Conservation (phyloP, 1,140 invertebrate genomes). For the Octopus sinensis region DNA sequence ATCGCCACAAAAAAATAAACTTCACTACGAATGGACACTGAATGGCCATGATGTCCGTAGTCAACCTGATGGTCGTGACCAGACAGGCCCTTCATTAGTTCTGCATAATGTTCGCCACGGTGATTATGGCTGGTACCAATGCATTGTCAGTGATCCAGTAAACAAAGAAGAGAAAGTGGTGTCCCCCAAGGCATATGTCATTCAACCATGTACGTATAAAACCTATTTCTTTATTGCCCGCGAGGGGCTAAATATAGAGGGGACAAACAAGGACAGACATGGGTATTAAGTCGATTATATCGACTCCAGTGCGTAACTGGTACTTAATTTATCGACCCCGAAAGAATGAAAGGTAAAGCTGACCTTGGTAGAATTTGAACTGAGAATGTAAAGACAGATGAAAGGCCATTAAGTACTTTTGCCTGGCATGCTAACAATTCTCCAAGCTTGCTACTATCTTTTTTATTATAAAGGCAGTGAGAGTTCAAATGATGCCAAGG, state of each 20-base stretch:
- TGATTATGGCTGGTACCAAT: not conserved
- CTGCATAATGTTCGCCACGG: not conserved
- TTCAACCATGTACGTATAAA: not conserved
- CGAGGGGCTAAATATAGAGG: not conserved
- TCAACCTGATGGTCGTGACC: not conserved
- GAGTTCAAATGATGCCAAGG: no score
- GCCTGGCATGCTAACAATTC: no score
- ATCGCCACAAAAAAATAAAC: not conserved
- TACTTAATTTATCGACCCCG: no score
- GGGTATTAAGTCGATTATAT: no score
- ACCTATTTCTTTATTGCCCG: not conserved
- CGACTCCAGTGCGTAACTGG: no score
- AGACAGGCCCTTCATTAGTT: not conserved
- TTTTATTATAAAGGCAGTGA: no score
- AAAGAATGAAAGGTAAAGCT: no score
- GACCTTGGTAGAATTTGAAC: no score
- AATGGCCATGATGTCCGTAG: not conserved
- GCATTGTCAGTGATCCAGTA: not conserved
- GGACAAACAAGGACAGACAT: no score
- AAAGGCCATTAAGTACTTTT: no score
- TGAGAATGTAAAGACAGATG: no score
- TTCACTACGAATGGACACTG: not conserved
- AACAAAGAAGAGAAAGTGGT: not conserved
- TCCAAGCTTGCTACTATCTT: no score
- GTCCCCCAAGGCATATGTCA: not conserved